Evolutionary conservation across 2,888 invertebrate species (phyloP).

Genomic region (Drosophila phalerata): DNA sequence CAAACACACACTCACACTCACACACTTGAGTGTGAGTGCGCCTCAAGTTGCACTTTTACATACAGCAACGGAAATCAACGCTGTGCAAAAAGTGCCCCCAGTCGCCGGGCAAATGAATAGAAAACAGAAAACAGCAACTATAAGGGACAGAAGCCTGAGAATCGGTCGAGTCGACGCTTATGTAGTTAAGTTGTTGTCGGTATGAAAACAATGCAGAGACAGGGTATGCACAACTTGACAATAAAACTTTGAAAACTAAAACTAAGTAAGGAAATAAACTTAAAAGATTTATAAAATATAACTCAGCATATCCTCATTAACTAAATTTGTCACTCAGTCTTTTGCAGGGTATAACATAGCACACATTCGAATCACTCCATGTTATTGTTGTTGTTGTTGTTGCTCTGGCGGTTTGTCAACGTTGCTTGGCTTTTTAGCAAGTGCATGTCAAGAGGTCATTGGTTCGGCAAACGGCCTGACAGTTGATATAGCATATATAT

Average conservation of each 20-base stretch:
- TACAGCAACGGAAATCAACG: slow-evolving; percentile 78
- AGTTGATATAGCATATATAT: slow-evolving; percentile 26
- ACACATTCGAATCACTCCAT: neutral
- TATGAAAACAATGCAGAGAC: neutral
- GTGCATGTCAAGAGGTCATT: slow-evolving; percentile 72
- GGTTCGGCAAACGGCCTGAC: slow-evolving; percentile 54
- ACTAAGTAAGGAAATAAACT: neutral
- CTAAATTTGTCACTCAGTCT: neutral
- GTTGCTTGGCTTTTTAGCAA: slow-evolving; percentile 42
- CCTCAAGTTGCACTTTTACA: slow-evolving; percentile 81
- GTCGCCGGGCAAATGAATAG: slow-evolving; percentile 78
- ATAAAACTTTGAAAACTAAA: too few species aligned
- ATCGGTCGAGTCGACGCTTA: slow-evolving; percentile 46
- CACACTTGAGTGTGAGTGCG: slow-evolving; percentile 65
- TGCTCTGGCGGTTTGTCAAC: slow-evolving; percentile 38
- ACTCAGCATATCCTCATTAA: neutral
- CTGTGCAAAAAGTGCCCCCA: slow-evolving; percentile 73
- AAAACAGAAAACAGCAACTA: slow-evolving; percentile 38
- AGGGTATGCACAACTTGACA: slow-evolving; percentile 25
- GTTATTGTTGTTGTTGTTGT: slow-evolving; percentile 23
- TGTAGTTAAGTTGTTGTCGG: slow-evolving; percentile 60
- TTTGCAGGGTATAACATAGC: slow-evolving; percentile 10
- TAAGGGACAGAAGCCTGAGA: slow-evolving; percentile 9
- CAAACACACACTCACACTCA: slow-evolving; percentile 42
- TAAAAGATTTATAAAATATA: too few species aligned